A percentile compares a stretch with the other conserved stretches of the same genome.
Conservation (phyloP, 2,113 vertebrate species). For the Coregonus clupeaformis region DNA sequence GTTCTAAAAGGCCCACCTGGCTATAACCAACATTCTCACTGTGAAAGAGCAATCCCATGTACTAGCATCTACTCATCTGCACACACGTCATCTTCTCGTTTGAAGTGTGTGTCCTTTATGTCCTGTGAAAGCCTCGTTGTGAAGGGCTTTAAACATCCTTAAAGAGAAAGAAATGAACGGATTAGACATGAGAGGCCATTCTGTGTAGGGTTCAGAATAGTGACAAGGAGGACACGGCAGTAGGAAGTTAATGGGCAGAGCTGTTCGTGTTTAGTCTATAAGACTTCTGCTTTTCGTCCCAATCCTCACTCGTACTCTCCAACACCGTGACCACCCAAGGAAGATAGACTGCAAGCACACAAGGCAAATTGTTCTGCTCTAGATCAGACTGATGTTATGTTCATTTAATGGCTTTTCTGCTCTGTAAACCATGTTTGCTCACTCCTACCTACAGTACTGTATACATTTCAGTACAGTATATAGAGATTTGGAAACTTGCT, state of each 20-base stretch:
- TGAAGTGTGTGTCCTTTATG: constrained; percentile 13
- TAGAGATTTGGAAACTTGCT: no score
- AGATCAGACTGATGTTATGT: no score
- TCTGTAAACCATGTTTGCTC: no score
- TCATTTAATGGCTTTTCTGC: no score
- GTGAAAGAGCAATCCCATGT: neutral
- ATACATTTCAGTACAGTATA: no score
- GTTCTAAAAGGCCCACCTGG: neutral
- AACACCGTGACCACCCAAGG: neutral
- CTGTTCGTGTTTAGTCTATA: constrained; percentile 25
- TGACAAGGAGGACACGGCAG: neutral
- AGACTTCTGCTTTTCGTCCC: constrained; percentile 12
- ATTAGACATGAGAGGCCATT: constrained; percentile 25
- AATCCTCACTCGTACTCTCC: constrained; percentile 17
- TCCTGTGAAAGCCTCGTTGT: neutral
- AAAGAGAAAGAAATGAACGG: neutral
- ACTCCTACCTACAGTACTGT: no score
- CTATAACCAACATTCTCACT: neutral
- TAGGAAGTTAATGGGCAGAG: neutral
- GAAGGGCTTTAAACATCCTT: neutral
- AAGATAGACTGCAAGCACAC: no score
- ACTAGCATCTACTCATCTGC: neutral
- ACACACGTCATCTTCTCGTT: constrained; percentile 19
- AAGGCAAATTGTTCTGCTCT: no score
- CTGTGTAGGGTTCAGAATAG: neutral